phyloP scores from a whole-genome alignment of 2,888 invertebrate species.

The Microctonus brassicae region DNA sequence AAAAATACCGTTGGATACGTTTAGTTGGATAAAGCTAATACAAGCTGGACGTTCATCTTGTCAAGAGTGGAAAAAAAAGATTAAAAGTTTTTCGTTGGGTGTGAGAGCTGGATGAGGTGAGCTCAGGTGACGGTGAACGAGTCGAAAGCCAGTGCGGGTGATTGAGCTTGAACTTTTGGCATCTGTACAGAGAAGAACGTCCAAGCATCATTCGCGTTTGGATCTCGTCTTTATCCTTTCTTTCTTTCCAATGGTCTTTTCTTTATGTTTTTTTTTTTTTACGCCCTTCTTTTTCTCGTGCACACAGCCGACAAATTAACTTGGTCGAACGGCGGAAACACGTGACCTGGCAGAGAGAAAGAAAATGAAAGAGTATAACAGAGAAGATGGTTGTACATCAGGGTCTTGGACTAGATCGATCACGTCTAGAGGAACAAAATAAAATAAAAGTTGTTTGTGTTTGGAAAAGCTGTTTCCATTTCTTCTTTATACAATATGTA shows the following conservation, averaged over 20 bases:
- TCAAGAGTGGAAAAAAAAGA: slow-evolving; percentile 1
- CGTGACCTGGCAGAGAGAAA: slow-evolving; percentile 40
- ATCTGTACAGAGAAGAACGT: slow-evolving; percentile 36
- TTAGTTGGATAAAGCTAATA: background rate
- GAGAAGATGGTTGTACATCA: background rate
- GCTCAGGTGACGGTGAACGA: slow-evolving; percentile 28
- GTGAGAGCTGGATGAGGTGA: slow-evolving; percentile 18
- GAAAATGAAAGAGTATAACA: background rate
- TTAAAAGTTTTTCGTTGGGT: slow-evolving; percentile 21
- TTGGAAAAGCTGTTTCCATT: background rate
- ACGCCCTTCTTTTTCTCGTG: background rate
- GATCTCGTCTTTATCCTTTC: background rate
- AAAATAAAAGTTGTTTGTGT: background rate
- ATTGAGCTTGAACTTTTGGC: slow-evolving; percentile 40
- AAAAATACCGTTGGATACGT: background rate
- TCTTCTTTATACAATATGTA: background rate
- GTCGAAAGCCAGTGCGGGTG: slow-evolving; percentile 35
- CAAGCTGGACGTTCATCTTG: slow-evolving; percentile 21
- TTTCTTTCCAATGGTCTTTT: slow-evolving; percentile 6
- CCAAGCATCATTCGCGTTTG: slow-evolving; percentile 10
- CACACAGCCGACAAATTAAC: slow-evolving; percentile 41
- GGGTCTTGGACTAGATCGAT: slow-evolving; percentile 37
- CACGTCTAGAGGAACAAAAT: slow-evolving; percentile 13
- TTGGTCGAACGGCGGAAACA: slow-evolving; percentile 42
- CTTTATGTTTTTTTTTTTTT: background rate